Base-by-base conservation (phyloP, 2,888 invertebrate species). In the Xylota sylvarum region DNA sequence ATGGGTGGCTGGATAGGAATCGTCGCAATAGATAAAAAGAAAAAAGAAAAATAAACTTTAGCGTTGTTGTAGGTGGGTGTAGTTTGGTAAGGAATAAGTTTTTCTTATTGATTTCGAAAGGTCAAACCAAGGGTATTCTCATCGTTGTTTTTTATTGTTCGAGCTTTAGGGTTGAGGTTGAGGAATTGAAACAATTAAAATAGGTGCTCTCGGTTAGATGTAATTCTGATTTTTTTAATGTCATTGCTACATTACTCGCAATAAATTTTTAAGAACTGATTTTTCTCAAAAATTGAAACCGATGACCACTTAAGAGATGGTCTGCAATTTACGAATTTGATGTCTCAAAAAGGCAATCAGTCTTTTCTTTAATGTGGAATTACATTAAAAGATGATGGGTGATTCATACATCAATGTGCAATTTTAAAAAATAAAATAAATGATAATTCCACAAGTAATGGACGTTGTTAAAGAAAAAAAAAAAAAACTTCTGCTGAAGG, bases 41-140 rank as follows among this genome's bases (percentile, higher is more conserved):
- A 12, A 27, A 30, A 19, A 64, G 37, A 40, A 43, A 46, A 60
- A 50, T 65, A 9, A 12, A 52, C 43, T 80, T 60, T 50, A 19
- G 30, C 32, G 35, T 17, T 40, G 14, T 52, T 30, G 19, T 65
- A 37, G 55, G 76, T 65, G 65, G 52, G 70, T 79, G 65, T 73
- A 48, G 62, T 62, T 56, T 19, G 52, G 50, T 43, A 17, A 14
- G n/a, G 40, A 4, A 56, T 69, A 55, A 5, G 12, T 48, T 80
- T 60, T 70, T 74, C 64, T 58, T 64, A 67, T 81, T 60, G 70
- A 72, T 76, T 81, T 74, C 9, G 30, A 72, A 85, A 85, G 85
- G 80, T 85, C 76, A 85, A 85, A 40, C 35, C 46, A 81, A 85
- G 85, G 85, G 60, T 65, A 80, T 85, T 58, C 64, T 65, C 37